A percentile compares a stretch with the other conserved stretches of the same genome.
Evolutionary conservation across 1,140 invertebrate species (phyloP).

Genomic region (Scaptodrosophila lebanonensis): DNA sequence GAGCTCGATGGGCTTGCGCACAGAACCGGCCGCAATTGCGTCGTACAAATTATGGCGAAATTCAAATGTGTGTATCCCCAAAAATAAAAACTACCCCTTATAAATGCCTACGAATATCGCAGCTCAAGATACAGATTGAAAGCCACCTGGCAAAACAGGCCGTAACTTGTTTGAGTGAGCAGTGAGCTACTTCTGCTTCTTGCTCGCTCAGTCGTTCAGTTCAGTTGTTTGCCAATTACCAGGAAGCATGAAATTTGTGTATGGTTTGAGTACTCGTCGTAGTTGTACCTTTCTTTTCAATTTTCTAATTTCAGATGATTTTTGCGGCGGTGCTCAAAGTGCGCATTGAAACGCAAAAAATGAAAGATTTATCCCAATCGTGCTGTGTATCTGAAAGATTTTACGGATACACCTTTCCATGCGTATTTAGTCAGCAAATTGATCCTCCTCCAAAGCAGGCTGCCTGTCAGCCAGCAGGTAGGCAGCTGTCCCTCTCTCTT

Average conservation of each 20-base stretch:
- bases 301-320: conserved; percentile 60
- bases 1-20: too few species aligned
- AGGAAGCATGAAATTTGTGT: conserved; percentile 67
- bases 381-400: conserved; percentile 57
- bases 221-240: conserved; percentile 60
- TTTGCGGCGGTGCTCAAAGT: conserved; percentile 47
- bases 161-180: conserved; percentile 43
- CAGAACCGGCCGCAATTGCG: too few species aligned
- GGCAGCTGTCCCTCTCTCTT: conserved; percentile 33
- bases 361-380: conserved; percentile 52
- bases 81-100: too few species aligned
- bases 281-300: conserved; percentile 44
- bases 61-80: too few species aligned
- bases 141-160: conserved; percentile 49
- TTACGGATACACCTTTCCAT: conserved; percentile 68
- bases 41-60: too few species aligned
- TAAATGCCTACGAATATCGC: too few species aligned
- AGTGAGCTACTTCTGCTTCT: conserved; percentile 39
- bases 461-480: conserved; percentile 41
- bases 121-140: too few species aligned
- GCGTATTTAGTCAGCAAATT: conserved; percentile 71
- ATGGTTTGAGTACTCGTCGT: conserved; percentile 8
- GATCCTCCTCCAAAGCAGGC: conserved; percentile 54
- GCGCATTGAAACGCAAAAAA: conserved; percentile 70
- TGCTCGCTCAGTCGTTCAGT: conserved; percentile 19